phyloP scores from a whole-genome alignment of 2,113 vertebrate species.

The Larimichthys polyactis region DNA sequence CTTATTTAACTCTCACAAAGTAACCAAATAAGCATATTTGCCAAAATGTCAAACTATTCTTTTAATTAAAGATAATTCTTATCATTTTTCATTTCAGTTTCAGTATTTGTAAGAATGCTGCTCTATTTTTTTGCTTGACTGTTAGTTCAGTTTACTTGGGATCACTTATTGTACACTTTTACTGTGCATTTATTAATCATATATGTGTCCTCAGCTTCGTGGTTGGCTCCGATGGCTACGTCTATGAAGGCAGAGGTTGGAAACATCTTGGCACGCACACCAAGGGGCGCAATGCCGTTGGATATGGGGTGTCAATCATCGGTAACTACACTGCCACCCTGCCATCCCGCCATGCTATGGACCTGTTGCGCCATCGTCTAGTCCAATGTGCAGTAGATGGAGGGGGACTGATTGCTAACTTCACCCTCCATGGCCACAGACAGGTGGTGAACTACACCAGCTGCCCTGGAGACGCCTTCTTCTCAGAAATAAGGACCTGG shows the following conservation, averaged over 20 bases:
- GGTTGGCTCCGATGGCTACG: constrained; percentile 90
- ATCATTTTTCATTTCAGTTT: background rate
- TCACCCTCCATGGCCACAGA: constrained; percentile 87
- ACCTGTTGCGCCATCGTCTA: constrained; percentile 81
- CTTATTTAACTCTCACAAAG: no score
- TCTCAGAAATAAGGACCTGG: constrained; percentile 87
- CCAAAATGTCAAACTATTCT: no score
- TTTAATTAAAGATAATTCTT: background rate
- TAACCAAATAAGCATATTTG: no score
- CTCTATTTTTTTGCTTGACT: background rate
- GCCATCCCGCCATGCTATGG: constrained; percentile 74
- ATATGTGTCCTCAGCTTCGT: constrained; percentile 85
- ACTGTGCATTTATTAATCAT: background rate
- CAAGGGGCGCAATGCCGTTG: constrained; percentile 84
- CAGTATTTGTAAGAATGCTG: background rate
- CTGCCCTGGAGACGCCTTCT: constrained; percentile 89
- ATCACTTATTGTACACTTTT: background rate
- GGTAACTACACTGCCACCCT: constrained; percentile 86
- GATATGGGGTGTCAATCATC: constrained; percentile 89
- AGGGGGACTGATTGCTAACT: constrained; percentile 78
- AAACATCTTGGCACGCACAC: constrained; percentile 89
- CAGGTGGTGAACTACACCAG: constrained; percentile 84
- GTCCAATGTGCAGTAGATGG: constrained; percentile 81
- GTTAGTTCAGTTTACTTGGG: background rate
- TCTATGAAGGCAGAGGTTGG: constrained; percentile 95